Evolutionary conservation across 2,888 invertebrate species (phyloP).

Genomic region (Limenitis arthemis): DNA sequence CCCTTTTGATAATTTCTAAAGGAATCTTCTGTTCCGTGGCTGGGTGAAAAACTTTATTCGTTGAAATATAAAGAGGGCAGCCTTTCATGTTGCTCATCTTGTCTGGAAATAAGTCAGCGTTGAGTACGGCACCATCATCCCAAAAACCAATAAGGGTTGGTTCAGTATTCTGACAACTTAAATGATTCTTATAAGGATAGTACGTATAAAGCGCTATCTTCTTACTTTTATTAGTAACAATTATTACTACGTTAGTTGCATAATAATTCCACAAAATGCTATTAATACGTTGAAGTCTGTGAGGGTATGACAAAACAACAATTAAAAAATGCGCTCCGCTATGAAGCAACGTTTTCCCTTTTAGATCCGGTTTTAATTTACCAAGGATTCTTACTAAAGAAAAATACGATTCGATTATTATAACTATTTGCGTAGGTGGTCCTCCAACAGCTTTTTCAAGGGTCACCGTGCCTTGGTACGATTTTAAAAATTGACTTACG

Average conservation of each 20-base stretch:
- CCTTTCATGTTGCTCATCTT: constrained; percentile 49
- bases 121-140: constrained; percentile 25
- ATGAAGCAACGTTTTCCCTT: constrained; percentile 42
- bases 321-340: constrained; percentile 43
- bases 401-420: constrained; percentile 39
- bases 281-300: constrained; percentile 38
- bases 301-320: constrained; percentile 33
- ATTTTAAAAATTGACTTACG: constrained; percentile 36
- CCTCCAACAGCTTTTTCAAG: constrained; percentile 36
- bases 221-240: constrained; percentile 31
- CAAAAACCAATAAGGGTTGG: constrained; percentile 38
- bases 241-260: constrained; percentile 39
- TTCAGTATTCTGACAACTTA: constrained; percentile 42
- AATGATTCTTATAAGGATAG: constrained; percentile 43
- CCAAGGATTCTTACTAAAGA: constrained; percentile 38
- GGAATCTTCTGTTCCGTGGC: constrained; percentile 41
- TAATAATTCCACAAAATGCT: constrained; percentile 43
- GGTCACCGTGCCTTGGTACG: constrained; percentile 41
- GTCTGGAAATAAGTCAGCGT: constrained; percentile 36
- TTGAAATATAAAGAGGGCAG: constrained; percentile 51
- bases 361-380: constrained; percentile 42
- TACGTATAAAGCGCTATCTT: constrained; percentile 40
- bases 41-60: constrained; percentile 44
- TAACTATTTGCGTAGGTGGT: constrained; percentile 40
- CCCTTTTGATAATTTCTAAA: constrained; percentile 43